Conservation (phyloP, 2,888 invertebrate genomes). For the Dynastes hyllus region DNA sequence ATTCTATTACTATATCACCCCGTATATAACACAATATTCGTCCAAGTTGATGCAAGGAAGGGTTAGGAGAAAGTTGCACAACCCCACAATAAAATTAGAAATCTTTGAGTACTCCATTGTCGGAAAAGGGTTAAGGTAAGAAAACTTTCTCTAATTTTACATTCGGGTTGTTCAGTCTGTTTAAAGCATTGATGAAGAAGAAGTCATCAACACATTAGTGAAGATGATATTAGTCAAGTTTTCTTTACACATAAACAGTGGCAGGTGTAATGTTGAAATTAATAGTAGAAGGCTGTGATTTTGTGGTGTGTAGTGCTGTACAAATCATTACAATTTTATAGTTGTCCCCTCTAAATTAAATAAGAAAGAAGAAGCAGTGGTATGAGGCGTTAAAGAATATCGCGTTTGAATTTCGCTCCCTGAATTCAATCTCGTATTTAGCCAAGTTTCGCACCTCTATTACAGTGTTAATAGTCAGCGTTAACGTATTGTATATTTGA, state of each 20-base stretch:
- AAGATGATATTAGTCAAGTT: too few relatives aligned
- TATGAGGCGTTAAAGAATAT: too few relatives aligned
- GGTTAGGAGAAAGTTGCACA: constrained; percentile 53
- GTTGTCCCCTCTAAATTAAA: too few relatives aligned
- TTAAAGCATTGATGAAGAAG: not conserved
- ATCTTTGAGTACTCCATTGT: constrained; percentile 11
- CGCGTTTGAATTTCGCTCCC: constrained; percentile 27
- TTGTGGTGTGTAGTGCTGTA: too few relatives aligned
- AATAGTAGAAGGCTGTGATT: too few relatives aligned
- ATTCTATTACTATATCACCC: too few relatives aligned
- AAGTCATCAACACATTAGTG: too few relatives aligned
- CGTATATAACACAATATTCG: too few relatives aligned
- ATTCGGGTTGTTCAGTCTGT: constrained; percentile 12
- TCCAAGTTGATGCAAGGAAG: constrained; percentile 3
- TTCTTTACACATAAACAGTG: too few relatives aligned
- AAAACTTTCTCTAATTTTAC: constrained; percentile 46
- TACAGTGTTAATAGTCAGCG: constrained; percentile 31
- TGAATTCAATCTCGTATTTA: constrained; percentile 5
- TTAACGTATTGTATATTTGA: not conserved
- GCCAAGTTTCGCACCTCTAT: constrained; percentile 39
- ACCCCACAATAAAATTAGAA: constrained; percentile 51
- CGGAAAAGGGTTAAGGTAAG: constrained; percentile 49
- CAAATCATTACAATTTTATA: too few relatives aligned
- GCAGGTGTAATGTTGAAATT: too few relatives aligned
- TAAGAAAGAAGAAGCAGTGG: too few relatives aligned